A percentile compares a stretch with the other conserved stretches of the same genome.
Conservation (phyloP, 1,140 invertebrate genomes). For the Trypoxylus dichotomus region DNA sequence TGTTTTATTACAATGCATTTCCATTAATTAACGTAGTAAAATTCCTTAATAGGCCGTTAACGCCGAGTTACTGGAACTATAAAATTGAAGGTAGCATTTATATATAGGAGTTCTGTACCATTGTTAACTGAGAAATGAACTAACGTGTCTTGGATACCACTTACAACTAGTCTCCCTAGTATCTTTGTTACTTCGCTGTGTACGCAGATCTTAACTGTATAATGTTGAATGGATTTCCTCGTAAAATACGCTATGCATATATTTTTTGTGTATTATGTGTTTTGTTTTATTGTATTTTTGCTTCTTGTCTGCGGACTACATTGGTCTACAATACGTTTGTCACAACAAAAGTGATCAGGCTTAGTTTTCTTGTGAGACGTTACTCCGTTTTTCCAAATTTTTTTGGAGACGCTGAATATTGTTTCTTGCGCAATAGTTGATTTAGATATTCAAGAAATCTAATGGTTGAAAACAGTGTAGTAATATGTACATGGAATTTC, state of each 20-base stretch:
- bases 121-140: constrained; percentile 10
- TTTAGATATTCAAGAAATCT: too few species aligned
- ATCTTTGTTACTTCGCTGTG: background rate
- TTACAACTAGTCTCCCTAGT: background rate
- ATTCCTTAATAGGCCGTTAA: constrained; percentile 19
- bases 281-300: background rate
- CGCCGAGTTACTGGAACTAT: constrained; percentile 22
- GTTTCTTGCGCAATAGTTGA: too few species aligned
- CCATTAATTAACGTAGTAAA: constrained; percentile 21
- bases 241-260: background rate
- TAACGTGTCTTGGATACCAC: background rate
- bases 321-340: too few species aligned
- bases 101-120: constrained; percentile 11
- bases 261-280: background rate
- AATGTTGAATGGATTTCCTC: background rate
- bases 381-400: too few species aligned
- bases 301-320: too few species aligned
- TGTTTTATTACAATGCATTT: constrained; percentile 22
- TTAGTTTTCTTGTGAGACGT: too few species aligned
- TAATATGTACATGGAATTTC: too few species aligned
- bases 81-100: constrained; percentile 10
- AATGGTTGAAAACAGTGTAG: too few species aligned
- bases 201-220: background rate
- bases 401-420: too few species aligned
- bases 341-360: too few species aligned